phyloP scores from a whole-genome alignment of 2,113 vertebrate species.

The Cebus imitator region DNA sequence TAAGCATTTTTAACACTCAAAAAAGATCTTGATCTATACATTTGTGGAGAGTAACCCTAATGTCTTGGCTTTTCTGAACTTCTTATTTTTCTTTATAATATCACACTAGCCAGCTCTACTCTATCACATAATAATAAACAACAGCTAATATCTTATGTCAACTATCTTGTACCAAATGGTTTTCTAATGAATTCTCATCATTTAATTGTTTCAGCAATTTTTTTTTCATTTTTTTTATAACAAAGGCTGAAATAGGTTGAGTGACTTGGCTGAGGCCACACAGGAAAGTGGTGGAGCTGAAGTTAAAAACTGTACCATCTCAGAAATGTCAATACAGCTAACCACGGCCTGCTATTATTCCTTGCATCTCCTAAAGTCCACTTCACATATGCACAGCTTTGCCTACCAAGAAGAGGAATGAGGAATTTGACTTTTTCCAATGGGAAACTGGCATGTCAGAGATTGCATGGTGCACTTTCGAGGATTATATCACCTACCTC shows the following conservation, averaged over 20 bases:
- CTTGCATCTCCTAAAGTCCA: neutral
- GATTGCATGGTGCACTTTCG: neutral
- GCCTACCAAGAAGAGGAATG: neutral
- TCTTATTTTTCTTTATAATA: neutral
- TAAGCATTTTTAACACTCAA: neutral
- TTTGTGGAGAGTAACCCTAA: neutral
- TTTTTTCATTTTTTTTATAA: neutral
- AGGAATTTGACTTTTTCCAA: neutral
- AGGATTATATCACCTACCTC: neutral
- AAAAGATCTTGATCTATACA: neutral
- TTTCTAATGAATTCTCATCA: constrained; percentile 10
- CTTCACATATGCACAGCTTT: neutral
- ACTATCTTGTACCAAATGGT: neutral
- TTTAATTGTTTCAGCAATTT: neutral
- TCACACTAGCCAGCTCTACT: neutral
- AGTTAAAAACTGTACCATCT: neutral
- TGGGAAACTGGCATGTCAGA: neutral
- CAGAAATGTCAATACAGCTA: neutral
- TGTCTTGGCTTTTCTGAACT: neutral
- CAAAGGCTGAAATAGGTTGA: neutral
- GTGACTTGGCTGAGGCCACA: neutral
- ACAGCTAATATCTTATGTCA: neutral
- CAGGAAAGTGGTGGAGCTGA: neutral
- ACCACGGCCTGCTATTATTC: neutral
- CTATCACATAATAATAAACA: neutral